Evolutionary conservation across 2,797 vertebrate species (phyloP).

Genomic region (Coracias cyanogaster): DNA sequence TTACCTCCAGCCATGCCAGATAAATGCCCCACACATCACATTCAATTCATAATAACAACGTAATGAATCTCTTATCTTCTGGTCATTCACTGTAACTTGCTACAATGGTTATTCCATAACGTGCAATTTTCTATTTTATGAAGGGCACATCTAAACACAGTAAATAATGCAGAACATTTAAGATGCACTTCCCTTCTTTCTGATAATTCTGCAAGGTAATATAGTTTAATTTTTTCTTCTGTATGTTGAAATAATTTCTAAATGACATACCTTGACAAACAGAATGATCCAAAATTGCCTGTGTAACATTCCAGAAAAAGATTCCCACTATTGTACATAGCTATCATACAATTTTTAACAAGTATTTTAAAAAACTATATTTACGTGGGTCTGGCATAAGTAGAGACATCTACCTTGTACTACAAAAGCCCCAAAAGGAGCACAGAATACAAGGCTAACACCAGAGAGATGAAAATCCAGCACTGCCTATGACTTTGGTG

Average conservation of each 20-base stretch:
- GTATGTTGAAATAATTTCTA: not conserved
- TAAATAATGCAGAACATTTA: not conserved
- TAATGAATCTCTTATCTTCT: too few relatives aligned
- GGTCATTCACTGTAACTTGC: too few relatives aligned
- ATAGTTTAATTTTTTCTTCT: not conserved
- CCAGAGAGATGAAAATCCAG: not conserved
- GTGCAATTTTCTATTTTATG: not conserved
- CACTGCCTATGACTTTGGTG: not conserved
- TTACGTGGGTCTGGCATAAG: not conserved
- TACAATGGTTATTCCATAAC: not conserved
- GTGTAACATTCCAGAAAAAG: not conserved
- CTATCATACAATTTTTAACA: not conserved
- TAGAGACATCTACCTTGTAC: not conserved
- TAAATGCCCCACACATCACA: too few relatives aligned
- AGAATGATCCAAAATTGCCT: not conserved
- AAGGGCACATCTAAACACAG: not conserved
- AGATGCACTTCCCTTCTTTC: not conserved
- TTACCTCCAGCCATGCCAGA: too few relatives aligned
- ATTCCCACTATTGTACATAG: not conserved
- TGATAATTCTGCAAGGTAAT: not conserved
- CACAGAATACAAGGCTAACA: not conserved
- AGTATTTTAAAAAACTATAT: not conserved
- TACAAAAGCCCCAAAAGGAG: not conserved
- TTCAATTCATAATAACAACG: too few relatives aligned
- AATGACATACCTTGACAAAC: not conserved